Evolutionary conservation across 2,113 vertebrate species (phyloP).

Genomic region (Nyctereutes procyonoides): DNA sequence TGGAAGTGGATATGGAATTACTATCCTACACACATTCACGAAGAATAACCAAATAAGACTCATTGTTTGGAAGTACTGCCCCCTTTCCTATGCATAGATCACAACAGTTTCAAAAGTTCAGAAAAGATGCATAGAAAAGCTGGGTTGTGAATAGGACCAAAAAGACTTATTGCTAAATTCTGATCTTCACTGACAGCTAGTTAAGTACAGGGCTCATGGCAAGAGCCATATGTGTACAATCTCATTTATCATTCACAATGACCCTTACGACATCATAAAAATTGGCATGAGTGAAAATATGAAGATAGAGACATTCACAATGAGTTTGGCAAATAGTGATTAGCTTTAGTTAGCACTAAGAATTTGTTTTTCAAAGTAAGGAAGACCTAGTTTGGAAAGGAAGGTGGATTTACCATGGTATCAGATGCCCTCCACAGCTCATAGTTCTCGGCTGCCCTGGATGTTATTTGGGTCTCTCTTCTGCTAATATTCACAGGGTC

Average conservation of each 20-base stretch:
- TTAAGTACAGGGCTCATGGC: background rate
- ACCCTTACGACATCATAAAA: background rate
- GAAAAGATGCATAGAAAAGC: background rate
- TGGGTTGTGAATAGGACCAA: background rate
- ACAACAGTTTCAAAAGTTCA: background rate
- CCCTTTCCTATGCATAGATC: background rate
- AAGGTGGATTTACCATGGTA: background rate
- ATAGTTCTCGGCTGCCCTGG: background rate
- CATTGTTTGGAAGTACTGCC: background rate
- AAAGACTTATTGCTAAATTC: background rate
- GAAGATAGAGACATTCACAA: background rate
- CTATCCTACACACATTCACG: background rate
- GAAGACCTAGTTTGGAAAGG: background rate
- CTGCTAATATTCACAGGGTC: background rate
- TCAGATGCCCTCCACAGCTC: background rate
- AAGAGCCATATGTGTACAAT: rapidly evolving
- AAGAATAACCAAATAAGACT: background rate
- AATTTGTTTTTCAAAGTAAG: background rate
- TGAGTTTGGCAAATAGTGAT: background rate
- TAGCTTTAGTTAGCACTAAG: background rate
- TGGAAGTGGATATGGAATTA: background rate
- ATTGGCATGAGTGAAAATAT: rapidly evolving
- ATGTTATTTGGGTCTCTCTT: background rate
- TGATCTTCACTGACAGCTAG: background rate
- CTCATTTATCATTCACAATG: background rate